Base-by-base conservation (phyloP, 2,888 invertebrate species). In the Glaucopsyche alexis region DNA sequence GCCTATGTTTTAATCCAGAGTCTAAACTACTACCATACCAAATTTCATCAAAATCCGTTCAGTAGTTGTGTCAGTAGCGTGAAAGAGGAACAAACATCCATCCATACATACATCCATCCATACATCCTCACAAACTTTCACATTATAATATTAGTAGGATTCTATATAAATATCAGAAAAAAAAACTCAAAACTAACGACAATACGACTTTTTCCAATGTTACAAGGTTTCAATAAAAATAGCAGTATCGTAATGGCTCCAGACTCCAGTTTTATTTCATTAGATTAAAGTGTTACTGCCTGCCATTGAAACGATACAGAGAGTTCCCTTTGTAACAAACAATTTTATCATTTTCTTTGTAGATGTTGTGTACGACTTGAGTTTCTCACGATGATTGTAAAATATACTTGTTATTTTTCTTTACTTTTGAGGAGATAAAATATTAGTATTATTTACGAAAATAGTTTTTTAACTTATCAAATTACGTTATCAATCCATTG, bases 311-410 rank as follows among this genome's bases (percentile, higher is more conserved):
- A 38, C 66, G 66, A 66, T 66, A 66, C 66, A 16, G 9, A 38
- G 38, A 11, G 29, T 29, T 29, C 16, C 42, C 42, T n/a, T 42
- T 66, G 42, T 66, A 60, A 38, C 29, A 40, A 65, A 65, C 65
- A 66, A 42, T 66, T 66, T 66, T 66, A 66, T 66, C 42, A 66
- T 66, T 42, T 40, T 66, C 66, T 66, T 66, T 42, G 42, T 42
- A 42, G 16, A 16, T 42, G n/a, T 42, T 66, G 66, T 60, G 60
- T 7, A 29, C 16, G 52, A n/a, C 50, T 60, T 13, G 60, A 13
- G 14, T 60, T 38, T 60, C 60, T 60, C 29, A 38, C 60, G 60
- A 6, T 29, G 29, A 60, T 29, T 14, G 29, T 19, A 5, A 60
- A 38, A 29, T 38, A 8, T 60, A 55, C 19, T 55, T 9, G 55